Percentiles rank a stretch among this genome's conserved stretches.
Evolutionary conservation across 2,113 vertebrate species (phyloP).

Genomic region (Ardeotis arabs): DNA sequence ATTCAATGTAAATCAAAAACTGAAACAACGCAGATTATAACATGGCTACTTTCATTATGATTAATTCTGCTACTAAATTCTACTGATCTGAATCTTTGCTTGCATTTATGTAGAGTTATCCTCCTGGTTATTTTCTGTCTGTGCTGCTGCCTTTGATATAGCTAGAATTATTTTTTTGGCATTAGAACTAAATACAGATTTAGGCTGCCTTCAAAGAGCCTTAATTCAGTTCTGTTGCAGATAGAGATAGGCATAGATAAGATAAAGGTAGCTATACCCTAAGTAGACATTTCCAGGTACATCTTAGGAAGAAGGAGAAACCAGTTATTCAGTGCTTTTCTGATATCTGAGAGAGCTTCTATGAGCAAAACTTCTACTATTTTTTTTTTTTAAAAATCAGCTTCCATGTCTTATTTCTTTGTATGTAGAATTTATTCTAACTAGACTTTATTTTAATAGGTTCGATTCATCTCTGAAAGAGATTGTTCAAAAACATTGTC

Average conservation of each 20-base stretch:
- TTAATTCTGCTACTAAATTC: neutral
- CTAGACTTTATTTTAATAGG: constrained; percentile 66
- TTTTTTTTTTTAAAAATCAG: neutral
- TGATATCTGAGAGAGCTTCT: neutral
- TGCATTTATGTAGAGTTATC: neutral
- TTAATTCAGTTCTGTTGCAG: neutral
- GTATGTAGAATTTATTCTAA: neutral
- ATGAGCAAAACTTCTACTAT: neutral
- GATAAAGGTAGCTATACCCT: neutral
- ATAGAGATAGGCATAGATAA: neutral
- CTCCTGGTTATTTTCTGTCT: neutral
- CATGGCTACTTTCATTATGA: neutral
- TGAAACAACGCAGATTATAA: neutral
- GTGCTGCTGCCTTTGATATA: neutral
- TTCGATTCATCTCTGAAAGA: constrained; percentile 81
- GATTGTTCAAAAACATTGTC: constrained; percentile 73
- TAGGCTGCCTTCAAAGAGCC: neutral
- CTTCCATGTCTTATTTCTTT: neutral
- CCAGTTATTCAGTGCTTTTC: neutral
- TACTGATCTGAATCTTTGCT: neutral
- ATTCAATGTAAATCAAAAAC: neutral
- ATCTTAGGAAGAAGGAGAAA: neutral
- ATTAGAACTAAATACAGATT: neutral
- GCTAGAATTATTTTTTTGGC: neutral
- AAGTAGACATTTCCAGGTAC: neutral